phyloP scores from a whole-genome alignment of 2,888 invertebrate genomes.

The Priapulus caudatus region DNA sequence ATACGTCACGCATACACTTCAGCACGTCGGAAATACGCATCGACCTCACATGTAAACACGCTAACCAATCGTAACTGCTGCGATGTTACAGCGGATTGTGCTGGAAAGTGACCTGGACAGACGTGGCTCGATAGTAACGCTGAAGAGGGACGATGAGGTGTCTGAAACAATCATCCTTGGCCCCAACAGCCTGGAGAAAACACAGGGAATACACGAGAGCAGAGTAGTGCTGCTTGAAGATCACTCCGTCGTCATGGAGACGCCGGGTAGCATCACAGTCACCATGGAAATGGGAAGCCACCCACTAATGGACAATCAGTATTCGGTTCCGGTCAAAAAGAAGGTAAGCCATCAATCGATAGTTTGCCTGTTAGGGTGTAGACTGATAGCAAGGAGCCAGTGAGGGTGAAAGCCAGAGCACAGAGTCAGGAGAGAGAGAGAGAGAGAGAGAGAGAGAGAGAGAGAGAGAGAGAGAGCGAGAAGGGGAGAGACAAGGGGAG shows the following conservation, averaged over 20 bases:
- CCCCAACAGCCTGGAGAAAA: background rate
- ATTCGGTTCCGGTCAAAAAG: conserved; percentile 34
- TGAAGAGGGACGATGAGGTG: background rate
- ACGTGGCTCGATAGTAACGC: background rate
- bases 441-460: too few relatives aligned
- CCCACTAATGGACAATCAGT: conserved; percentile 34
- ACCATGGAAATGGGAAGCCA: conserved; percentile 35
- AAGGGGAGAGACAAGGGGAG: too few relatives aligned
- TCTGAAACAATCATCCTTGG: background rate
- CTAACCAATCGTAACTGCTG: too few relatives aligned
- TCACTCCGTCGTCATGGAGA: conserved; percentile 35
- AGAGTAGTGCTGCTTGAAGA: conserved; percentile 27
- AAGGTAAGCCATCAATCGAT: conserved; percentile 35
- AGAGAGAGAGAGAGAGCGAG: too few relatives aligned
- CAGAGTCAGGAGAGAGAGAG: too few relatives aligned
- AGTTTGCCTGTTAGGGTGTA: too few relatives aligned
- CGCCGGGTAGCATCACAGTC: conserved; percentile 36
- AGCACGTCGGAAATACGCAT: too few relatives aligned
- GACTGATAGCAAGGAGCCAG: too few relatives aligned
- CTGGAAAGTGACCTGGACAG: background rate
- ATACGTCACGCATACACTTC: too few relatives aligned
- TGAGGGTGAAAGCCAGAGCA: too few relatives aligned
- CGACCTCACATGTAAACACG: too few relatives aligned
- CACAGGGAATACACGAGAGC: background rate
- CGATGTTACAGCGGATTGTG: too few relatives aligned